Conservation (phyloP, 2,113 vertebrate genomes). For the Caracal caracal region DNA sequence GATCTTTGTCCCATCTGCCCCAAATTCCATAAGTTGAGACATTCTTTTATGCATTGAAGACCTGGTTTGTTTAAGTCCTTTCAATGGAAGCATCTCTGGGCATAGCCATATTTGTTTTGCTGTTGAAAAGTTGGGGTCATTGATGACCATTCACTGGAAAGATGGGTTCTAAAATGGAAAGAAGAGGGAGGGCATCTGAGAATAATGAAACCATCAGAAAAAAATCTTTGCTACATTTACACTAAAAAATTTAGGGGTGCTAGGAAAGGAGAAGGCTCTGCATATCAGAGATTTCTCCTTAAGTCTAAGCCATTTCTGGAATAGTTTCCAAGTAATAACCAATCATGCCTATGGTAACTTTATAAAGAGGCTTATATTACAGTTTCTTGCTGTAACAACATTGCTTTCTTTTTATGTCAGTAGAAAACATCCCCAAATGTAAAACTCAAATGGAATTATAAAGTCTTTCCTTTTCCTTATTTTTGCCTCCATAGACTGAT, state of each 20-base stretch:
- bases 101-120: neutral
- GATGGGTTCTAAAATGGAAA: neutral
- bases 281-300: neutral
- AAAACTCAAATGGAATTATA: neutral
- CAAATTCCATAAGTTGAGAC: neutral
- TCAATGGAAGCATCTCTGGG: neutral
- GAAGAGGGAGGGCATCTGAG: neutral
- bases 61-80: neutral
- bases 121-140: neutral
- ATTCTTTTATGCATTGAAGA: neutral
- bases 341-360: neutral
- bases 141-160: neutral
- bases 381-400: neutral
- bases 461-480: neutral
- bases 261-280: neutral
- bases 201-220: neutral
- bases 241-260: neutral
- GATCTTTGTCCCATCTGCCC: neutral
- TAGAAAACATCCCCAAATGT: neutral
- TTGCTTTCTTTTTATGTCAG: neutral
- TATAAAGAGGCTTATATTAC: neutral
- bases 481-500: neutral
- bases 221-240: neutral
- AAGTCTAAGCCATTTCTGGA: neutral
- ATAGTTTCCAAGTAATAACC: neutral